Base-by-base conservation (phyloP, 2,797 vertebrate genomes). In the Sebastes cheni region DNA sequence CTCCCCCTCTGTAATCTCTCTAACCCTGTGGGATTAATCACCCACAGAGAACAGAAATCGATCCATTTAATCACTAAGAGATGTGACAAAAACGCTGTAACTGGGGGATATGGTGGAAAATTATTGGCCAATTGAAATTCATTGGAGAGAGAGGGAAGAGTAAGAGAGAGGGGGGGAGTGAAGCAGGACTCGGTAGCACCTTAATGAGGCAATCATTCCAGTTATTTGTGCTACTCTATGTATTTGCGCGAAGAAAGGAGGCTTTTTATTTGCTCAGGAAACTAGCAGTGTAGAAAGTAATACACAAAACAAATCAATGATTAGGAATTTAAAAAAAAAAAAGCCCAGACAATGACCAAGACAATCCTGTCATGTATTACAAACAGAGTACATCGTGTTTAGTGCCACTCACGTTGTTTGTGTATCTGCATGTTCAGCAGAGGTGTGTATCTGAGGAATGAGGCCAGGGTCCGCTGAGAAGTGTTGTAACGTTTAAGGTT, bases 1-100 rank as follows among this genome's bases (percentile, higher is more conserved):
- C 90, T 75, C 84, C 75, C 72, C 71, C 76, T 86, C 83, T 85
- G 84, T 93, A 94, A 93, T 93, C 93, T 93, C 91, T 89, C 86
- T 69, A 90, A 92, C 91, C 89, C 86, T n/a, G 65, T 85, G 88
- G 92, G 93, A 94, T 94, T 94, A 94, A 95, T 95, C 93, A 88
- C 91, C 91, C 86, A 85, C 86, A 39, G 87, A 89, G 89, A 93
- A 88, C 85, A 88, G 91, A 92, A 93, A 95, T 95, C 93, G 90
- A 95, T 93, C 89, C 87, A 82, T 94, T 95, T 92, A 94, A 93
- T 93, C 93, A 93, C 87, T 87, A 81, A 86, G 85, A 92, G 91
- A 92, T 92, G 89, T 93, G 92, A 94, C 91, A 92, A 93, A 93
- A 92, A 88, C 22, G 52, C 78, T 82, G 81, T 87, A 89, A 90